phyloP scores from a whole-genome alignment of 2,888 invertebrate species.

The Eupsilia transversa region DNA sequence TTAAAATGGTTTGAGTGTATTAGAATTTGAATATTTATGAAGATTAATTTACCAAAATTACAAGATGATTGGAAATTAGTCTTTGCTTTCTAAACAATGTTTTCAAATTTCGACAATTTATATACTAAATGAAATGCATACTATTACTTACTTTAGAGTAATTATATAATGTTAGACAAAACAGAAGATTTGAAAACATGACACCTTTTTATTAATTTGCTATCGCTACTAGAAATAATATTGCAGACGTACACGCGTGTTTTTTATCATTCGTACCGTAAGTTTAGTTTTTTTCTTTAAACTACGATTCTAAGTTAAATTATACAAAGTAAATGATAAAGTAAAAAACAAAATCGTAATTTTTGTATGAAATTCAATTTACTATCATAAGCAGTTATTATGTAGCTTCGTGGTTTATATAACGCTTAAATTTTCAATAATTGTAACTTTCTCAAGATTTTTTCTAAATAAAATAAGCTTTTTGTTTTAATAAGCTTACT shows the following conservation, averaged over 20 bases:
- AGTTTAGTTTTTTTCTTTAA: too few species aligned
- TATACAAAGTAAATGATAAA: neutral
- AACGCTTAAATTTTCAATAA: neutral
- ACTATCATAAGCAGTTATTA: neutral
- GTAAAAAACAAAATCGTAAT: neutral
- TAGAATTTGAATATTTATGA: conserved; percentile 24
- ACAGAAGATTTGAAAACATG: conserved; percentile 48
- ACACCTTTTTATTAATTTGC: conserved; percentile 51
- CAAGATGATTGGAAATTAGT: conserved; percentile 47
- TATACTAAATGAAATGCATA: neutral
- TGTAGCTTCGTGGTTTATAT: neutral
- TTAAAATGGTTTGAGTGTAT: conserved; percentile 39
- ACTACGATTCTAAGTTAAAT: neutral
- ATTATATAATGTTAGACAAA: neutral
- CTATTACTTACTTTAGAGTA: neutral
- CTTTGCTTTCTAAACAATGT: conserved; percentile 61
- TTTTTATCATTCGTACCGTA: neutral
- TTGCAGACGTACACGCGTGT: conserved; percentile 54
- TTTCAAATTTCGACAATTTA: conserved; percentile 35
- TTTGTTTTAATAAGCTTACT: neutral
- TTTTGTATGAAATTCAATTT: neutral
- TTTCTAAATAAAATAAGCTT: neutral
- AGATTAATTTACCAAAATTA: conserved; percentile 43
- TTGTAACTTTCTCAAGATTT: neutral
- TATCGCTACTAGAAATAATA: conserved; percentile 34